These are phyloP conservation scores for Volucella zonaria DNA, from an alignment of 2,888 invertebrate genomes.

Conservation along the genomic window DNA sequence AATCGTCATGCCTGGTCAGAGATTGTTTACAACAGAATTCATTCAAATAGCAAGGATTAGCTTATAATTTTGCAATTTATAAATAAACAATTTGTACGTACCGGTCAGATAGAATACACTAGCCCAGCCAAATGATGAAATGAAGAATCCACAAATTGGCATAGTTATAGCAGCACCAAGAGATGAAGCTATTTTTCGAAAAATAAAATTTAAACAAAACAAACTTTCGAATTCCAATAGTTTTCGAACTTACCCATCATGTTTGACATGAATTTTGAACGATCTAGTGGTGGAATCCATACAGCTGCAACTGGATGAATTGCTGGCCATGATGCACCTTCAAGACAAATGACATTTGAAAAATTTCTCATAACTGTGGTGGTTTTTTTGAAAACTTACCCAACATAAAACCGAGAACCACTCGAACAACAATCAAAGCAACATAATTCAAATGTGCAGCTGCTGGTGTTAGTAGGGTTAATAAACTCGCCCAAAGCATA, in stretches of 20 bases:
- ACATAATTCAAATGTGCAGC: constrained; percentile 88
- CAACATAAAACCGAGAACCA: constrained; percentile 90
- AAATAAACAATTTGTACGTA: constrained; percentile 76
- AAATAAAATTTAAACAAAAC: constrained; percentile 38
- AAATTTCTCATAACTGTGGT: neutral
- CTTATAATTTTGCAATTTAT: constrained; percentile 29
- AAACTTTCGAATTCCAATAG: neutral
- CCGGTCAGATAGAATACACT: constrained; percentile 95
- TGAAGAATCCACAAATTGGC: constrained; percentile 93
- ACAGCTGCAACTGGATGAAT: constrained; percentile 95
- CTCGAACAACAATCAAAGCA: constrained; percentile 88
- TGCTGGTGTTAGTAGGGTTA: constrained; percentile 91
- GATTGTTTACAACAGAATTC: constrained; percentile 15
- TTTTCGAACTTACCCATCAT: constrained; percentile 89
- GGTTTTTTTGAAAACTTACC: constrained; percentile 71
- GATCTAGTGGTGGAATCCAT: constrained; percentile 97
- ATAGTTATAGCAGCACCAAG: constrained; percentile 95
- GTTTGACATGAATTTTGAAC: constrained; percentile 95
- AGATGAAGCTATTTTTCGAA: constrained; percentile 87
- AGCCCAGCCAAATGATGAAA: constrained; percentile 92
- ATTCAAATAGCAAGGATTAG: neutral
- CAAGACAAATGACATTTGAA: constrained; percentile 36
- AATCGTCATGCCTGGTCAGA: constrained; percentile 18
- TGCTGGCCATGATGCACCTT: constrained; percentile 96
- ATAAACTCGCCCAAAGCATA: constrained; percentile 90